These are phyloP conservation scores for Sussaba pulchella DNA, from an alignment of 2,888 invertebrate species.

Conservation along the genomic window DNA sequence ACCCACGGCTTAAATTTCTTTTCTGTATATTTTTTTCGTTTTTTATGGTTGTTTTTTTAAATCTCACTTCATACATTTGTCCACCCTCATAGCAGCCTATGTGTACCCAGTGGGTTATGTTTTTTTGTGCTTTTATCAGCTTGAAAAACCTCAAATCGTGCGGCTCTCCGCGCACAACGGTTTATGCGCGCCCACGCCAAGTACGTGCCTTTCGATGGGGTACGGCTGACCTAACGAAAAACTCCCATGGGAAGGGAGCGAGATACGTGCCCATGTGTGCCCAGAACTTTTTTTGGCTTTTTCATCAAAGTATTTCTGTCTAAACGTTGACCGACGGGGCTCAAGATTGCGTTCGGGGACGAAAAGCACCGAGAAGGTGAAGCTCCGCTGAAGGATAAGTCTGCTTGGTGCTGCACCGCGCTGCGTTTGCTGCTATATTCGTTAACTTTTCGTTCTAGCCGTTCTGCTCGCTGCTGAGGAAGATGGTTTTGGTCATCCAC, in stretches of 20 bases:
- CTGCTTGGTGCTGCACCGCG: not conserved
- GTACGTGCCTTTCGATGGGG: not conserved
- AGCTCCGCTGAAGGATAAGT: slow-evolving; percentile 30
- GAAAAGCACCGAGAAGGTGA: slow-evolving; percentile 43
- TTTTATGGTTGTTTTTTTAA: too few species aligned
- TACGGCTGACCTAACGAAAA: slow-evolving; percentile 14
- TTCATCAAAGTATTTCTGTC: slow-evolving; percentile 1
- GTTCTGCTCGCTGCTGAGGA: not conserved
- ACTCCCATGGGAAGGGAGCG: not conserved
- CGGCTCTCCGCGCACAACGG: not conserved
- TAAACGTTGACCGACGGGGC: slow-evolving; percentile 40
- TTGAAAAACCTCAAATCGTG: slow-evolving; percentile 13
- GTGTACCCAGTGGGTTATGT: not conserved
- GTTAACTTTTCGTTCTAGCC: slow-evolving; percentile 57
- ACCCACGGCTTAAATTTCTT: slow-evolving; percentile 14
- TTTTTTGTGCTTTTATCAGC: not conserved
- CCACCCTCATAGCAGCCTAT: not conserved
- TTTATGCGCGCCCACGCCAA: not conserved
- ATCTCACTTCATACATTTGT: not conserved
- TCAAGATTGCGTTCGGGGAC: slow-evolving; percentile 51
- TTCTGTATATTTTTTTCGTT: not conserved
- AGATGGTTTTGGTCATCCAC: slow-evolving; percentile 50
- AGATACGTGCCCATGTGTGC: not conserved
- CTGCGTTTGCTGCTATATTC: slow-evolving; percentile 36
- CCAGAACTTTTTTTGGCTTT: too few species aligned